Evolutionary conservation across 53 echinoderm and acorn worm species (phyloP).

Genomic region (Astropecten irregularis): DNA sequence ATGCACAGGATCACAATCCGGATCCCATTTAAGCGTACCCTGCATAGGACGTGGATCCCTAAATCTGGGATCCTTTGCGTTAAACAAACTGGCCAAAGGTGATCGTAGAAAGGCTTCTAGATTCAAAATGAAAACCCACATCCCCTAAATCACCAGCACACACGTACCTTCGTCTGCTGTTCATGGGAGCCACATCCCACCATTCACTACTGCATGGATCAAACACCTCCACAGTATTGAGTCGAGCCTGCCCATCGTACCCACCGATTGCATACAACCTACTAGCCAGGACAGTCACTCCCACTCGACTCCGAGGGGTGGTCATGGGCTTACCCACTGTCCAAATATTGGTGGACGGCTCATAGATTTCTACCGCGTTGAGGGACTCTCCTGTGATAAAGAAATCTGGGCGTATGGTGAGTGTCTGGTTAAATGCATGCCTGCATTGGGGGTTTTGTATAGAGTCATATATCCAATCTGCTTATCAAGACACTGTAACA

Average conservation of each 20-base stretch:
- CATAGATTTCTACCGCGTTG: slow-evolving; percentile 87
- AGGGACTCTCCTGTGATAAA: slow-evolving; percentile 85
- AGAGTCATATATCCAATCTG: not conserved
- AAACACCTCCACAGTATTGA: slow-evolving; percentile 96
- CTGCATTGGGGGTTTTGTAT: not conserved
- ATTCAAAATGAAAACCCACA: no score
- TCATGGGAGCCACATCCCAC: slow-evolving; percentile 99
- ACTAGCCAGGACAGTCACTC: slow-evolving; percentile 86
- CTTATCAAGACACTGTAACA: no score
- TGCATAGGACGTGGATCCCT: no score
- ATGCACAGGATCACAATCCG: no score
- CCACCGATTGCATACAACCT: slow-evolving; percentile 95
- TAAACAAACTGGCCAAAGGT: no score
- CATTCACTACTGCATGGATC: slow-evolving; percentile 88
- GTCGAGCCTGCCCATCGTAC: slow-evolving; percentile 88
- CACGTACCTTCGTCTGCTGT: slow-evolving; percentile 92
- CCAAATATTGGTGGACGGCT: slow-evolving; percentile 80
- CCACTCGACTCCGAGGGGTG: slow-evolving; percentile 93
- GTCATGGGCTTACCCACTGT: slow-evolving; percentile 87
- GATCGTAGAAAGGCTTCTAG: no score
- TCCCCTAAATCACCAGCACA: no score
- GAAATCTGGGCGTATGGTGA: not conserved
- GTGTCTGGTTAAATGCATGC: slow-evolving; percentile 17
- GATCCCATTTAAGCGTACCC: no score
- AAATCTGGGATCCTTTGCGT: no score